These are phyloP conservation scores for Drosophila lowei DNA, from an alignment of 1,140 invertebrate genomes.

Conservation along the genomic window DNA sequence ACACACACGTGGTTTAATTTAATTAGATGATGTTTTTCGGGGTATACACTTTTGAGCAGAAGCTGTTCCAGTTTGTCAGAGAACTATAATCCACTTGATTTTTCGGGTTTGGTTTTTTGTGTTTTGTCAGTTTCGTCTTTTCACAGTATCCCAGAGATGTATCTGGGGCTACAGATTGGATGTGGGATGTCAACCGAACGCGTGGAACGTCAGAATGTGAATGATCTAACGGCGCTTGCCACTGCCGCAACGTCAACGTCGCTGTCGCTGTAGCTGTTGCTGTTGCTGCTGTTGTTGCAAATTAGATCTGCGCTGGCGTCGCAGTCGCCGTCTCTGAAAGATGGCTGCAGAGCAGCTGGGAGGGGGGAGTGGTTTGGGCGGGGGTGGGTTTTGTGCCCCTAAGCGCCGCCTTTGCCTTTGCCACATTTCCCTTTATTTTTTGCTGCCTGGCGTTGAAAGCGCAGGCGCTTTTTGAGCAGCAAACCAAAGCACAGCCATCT, in stretches of 20 bases:
- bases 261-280: conserved; percentile 2
- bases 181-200: conserved; percentile 60
- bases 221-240: conserved; percentile 69
- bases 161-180: not conserved
- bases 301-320: conserved; percentile 52
- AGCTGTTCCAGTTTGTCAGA: not conserved
- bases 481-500: conserved; percentile 56
- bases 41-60: not conserved
- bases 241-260: conserved; percentile 57
- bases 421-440: conserved; percentile 71
- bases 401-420: conserved; percentile 69
- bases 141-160: conserved; percentile 17
- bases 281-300: conserved; percentile 19
- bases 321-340: conserved; percentile 28
- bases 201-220: conserved; percentile 70
- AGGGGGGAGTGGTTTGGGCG: conserved; percentile 43
- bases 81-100: not conserved
- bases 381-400: conserved; percentile 36
- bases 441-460: conserved; percentile 23
- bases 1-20: conserved; percentile 1
- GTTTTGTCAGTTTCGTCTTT: not conserved
- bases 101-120: too few species aligned
- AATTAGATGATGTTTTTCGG: not conserved
- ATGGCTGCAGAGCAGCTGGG: conserved; percentile 36
- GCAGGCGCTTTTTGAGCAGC: conserved; percentile 64